Conservation (phyloP, 1,140 invertebrate genomes). For the Bactericera cockerelli region DNA sequence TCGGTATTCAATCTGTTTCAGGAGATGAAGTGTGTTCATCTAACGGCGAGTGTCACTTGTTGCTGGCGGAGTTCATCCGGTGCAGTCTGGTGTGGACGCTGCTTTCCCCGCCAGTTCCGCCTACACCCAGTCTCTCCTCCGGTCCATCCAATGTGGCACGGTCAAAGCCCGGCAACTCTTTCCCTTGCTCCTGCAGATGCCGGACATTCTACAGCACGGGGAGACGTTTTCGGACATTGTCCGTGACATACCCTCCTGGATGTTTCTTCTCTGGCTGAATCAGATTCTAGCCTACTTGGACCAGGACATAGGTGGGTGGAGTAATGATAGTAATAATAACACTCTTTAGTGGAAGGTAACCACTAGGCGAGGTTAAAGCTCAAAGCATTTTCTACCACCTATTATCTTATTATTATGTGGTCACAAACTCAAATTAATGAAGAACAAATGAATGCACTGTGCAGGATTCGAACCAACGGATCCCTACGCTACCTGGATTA, state of each 20-base stretch:
- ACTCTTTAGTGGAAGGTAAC: too few relatives aligned
- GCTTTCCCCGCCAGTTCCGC: neutral
- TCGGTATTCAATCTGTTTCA: too few relatives aligned
- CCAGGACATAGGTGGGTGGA: conserved; percentile 1
- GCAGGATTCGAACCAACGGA: too few relatives aligned
- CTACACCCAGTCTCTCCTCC: neutral
- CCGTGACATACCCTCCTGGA: neutral
- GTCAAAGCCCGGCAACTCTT: neutral
- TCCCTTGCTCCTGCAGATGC: neutral
- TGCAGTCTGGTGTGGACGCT: neutral
- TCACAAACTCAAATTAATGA: too few relatives aligned
- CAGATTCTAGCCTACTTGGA: conserved; percentile 5
- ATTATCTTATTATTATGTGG: too few relatives aligned
- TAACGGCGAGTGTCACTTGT: neutral
- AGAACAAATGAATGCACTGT: neutral
- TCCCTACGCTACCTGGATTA: too few relatives aligned
- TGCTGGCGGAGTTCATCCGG: neutral
- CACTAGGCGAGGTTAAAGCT: too few relatives aligned
- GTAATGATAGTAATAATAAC: too few relatives aligned
- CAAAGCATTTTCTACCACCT: too few relatives aligned
- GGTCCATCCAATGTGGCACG: neutral
- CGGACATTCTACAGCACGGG: neutral
- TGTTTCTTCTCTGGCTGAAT: neutral
- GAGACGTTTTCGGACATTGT: neutral
- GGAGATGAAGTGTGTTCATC: neutral